These are phyloP conservation scores for Acronicta psi DNA, from an alignment of 2,888 invertebrate species.

Conservation along the genomic window DNA sequence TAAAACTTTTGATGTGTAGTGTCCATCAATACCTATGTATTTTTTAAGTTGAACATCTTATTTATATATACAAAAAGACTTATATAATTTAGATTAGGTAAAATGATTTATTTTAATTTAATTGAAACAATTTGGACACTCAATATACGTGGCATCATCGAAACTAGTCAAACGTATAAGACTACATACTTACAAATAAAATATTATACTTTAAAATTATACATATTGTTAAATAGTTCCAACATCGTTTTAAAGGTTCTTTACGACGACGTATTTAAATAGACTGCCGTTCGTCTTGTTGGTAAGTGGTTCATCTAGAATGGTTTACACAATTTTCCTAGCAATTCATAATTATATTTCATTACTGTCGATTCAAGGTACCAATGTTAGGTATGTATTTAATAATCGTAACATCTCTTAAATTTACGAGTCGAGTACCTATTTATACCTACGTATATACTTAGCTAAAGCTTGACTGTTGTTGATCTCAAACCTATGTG, in stretches of 20 bases:
- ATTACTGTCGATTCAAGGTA: conserved; percentile 42
- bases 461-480: conserved; percentile 86
- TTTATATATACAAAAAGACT: conserved; percentile 29
- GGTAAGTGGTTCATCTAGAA: conserved; percentile 44
- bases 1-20: conserved; percentile 42
- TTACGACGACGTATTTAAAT: conserved; percentile 52
- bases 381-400: conserved; percentile 49
- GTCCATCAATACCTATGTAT: conserved; percentile 41
- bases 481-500: conserved; percentile 86
- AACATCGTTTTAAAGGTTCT: conserved; percentile 54
- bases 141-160: conserved; percentile 67
- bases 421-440: conserved; percentile 63
- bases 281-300: conserved; percentile 55
- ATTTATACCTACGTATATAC: conserved; percentile 66
- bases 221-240: conserved; percentile 63
- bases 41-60: conserved; percentile 27
- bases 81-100: conserved; percentile 43
- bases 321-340: conserved; percentile 35
- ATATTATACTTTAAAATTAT: conserved; percentile 50
- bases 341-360: conserved; percentile 26
- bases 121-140: conserved; percentile 54
- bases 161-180: conserved; percentile 73
- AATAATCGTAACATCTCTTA: conserved; percentile 52
- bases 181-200: conserved; percentile 47
- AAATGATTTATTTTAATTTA: conserved; percentile 43